Conservation (phyloP, 2,113 vertebrate genomes). For the Cynocephalus volans region DNA sequence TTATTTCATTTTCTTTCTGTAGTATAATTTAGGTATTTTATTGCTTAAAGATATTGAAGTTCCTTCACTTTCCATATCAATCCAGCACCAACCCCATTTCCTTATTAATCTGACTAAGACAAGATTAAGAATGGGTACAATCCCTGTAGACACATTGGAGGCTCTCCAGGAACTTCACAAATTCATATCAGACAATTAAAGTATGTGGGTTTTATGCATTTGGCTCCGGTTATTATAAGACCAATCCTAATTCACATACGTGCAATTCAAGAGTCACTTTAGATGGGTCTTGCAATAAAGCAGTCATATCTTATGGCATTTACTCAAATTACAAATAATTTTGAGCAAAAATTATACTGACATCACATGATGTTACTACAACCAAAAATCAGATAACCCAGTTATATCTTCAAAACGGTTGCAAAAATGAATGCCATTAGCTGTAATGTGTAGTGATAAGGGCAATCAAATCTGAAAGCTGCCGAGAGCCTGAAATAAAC, state of each 20-base stretch:
- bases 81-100: neutral
- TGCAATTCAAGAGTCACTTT: neutral
- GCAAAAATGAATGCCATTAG: neutral
- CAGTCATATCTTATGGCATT: neutral
- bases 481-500: neutral
- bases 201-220: neutral
- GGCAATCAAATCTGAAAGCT: neutral
- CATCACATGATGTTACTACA: neutral
- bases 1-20: neutral
- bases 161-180: neutral
- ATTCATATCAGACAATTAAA: neutral
- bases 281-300: neutral
- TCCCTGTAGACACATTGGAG: no score
- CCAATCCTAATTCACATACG: neutral
- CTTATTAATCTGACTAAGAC: neutral
- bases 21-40: neutral
- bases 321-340: neutral
- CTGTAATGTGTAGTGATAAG: neutral
- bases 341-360: neutral
- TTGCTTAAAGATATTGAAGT: neutral
- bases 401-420: conserved; percentile 4
- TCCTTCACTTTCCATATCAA: neutral
- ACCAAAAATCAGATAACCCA: neutral
- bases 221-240: neutral
- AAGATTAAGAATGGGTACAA: neutral